Base-by-base conservation (phyloP, 2,888 invertebrate genomes). In the Malachius bipustulatus region DNA sequence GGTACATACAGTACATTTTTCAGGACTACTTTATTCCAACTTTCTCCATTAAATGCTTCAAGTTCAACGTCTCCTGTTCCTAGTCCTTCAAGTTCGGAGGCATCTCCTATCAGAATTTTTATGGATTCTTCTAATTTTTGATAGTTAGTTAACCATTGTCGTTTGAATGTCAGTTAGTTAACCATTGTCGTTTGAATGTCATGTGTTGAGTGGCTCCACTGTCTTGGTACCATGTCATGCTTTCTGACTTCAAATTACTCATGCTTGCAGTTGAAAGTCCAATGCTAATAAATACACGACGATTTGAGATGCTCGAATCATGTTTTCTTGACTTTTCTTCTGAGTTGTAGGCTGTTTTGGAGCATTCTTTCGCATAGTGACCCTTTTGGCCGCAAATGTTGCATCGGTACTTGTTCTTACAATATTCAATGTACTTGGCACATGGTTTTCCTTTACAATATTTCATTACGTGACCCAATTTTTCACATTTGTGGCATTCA, bases 21-120 rank as follows among this genome's bases (percentile, higher is more conserved):
- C 26, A 43, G 24, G 8, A 38, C 30, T 4, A 37, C 16, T 35
- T 42, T 26, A 8, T 42, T 32, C 47, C 50, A 54, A 14, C 37
- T 13, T 13, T 44, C 12, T 16, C 48, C 50, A 35, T 53, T 37
- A 14, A 44, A 51, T 4, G 45, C 48, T 35, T 49, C 38, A 44
- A 43, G 3, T 4, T 35, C 29, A 2, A 51, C 41, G 15, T 51
- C 40, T 6, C 48, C 50, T 16, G 38, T 36, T 36, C 47, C 48
- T 15, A 42, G 37, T 26, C 43, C 50, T 37, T 47, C 37, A 10
- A 52, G 19, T 40, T 35, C 19, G 6, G 47, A 47, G n/a, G 41
- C 37, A 42, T 52, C 47, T 36, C 40, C 39, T 19, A 41, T 43
- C 16, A 39, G 4, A 16, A 43, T 36, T 10, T 19, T 35, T n/a